Conservation (phyloP, 2,888 invertebrate species). For the Neocrepidodera transversa region DNA sequence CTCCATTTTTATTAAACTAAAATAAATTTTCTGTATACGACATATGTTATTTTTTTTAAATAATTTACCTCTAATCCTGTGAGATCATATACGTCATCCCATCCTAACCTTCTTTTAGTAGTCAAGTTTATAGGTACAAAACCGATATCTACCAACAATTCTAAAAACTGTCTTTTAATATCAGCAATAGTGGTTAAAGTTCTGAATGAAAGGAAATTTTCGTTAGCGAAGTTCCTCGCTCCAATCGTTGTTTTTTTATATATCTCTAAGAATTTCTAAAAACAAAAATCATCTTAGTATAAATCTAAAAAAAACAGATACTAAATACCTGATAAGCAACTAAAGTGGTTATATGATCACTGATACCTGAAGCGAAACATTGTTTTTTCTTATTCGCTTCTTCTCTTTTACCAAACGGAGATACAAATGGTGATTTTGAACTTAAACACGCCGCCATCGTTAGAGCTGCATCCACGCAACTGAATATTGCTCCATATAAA, state of each 20-base stretch:
- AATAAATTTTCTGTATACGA: constrained; percentile 47
- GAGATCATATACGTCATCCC: constrained; percentile 67
- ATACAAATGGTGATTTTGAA: constrained; percentile 79
- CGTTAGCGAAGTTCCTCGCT: constrained; percentile 79
- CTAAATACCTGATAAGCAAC: constrained; percentile 79
- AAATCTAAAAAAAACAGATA: neutral
- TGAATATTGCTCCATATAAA: constrained; percentile 89
- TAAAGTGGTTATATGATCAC: constrained; percentile 89
- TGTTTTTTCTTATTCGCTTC: constrained; percentile 76
- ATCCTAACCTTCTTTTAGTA: constrained; percentile 63
- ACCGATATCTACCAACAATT: constrained; percentile 77
- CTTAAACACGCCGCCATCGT: constrained; percentile 88
- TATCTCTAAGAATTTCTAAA: constrained; percentile 80
- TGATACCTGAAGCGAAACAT: constrained; percentile 79
- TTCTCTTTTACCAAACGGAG: constrained; percentile 75
- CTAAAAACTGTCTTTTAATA: constrained; percentile 83
- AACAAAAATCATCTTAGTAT: neutral
- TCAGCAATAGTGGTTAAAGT: constrained; percentile 86
- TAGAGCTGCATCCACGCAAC: constrained; percentile 89
- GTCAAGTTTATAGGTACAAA: constrained; percentile 76
- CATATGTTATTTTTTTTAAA: no score
- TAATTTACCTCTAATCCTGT: constrained; percentile 47
- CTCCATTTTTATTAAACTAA: constrained; percentile 76
- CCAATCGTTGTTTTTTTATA: constrained; percentile 72
- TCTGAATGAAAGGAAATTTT: constrained; percentile 83